A percentile compares a stretch with the other conserved stretches of the same genome.
Evolutionary conservation across 1,140 invertebrate species (phyloP).

Genomic region (Drosophila nebulosa): DNA sequence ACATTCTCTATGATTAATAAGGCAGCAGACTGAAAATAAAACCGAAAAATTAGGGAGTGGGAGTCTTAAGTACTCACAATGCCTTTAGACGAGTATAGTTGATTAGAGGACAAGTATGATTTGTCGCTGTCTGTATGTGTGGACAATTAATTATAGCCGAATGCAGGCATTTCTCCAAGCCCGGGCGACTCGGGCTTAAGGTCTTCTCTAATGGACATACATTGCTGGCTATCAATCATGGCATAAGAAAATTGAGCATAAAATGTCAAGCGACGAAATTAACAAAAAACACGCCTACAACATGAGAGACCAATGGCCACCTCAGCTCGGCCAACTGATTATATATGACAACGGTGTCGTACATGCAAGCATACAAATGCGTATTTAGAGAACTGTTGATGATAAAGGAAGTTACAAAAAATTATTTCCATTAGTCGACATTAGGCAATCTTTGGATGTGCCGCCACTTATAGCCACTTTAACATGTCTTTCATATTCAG

Average conservation of each 20-base stretch:
- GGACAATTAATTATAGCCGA: constrained; percentile 61
- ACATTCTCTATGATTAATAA: background rate
- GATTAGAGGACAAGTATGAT: constrained; percentile 9
- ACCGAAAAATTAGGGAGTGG: background rate
- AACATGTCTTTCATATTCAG: background rate
- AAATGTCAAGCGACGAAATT: constrained; percentile 50
- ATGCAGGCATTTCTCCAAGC: constrained; percentile 51
- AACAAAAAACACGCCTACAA: constrained; percentile 67
- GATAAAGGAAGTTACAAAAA: constrained; percentile 74
- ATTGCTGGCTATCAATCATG: constrained; percentile 74
- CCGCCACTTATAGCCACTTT: constrained; percentile 17
- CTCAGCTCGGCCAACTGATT: constrained; percentile 58
- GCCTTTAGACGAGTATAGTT: background rate
- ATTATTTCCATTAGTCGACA: constrained; percentile 71
- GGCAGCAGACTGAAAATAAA: background rate
- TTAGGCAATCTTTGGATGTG: constrained; percentile 47
- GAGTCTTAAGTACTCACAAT: constrained; percentile 10
- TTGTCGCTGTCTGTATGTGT: constrained; percentile 31
- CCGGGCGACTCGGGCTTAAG: constrained; percentile 61
- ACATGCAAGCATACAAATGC: constrained; percentile 47
- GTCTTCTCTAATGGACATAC: constrained; percentile 73
- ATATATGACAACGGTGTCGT: constrained; percentile 44
- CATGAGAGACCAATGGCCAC: constrained; percentile 64
- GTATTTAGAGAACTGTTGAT: constrained; percentile 56
- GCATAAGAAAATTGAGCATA: constrained; percentile 61